Evolutionary conservation across 2,797 vertebrate species (phyloP).

Genomic region (Glossophaga mutica): DNA sequence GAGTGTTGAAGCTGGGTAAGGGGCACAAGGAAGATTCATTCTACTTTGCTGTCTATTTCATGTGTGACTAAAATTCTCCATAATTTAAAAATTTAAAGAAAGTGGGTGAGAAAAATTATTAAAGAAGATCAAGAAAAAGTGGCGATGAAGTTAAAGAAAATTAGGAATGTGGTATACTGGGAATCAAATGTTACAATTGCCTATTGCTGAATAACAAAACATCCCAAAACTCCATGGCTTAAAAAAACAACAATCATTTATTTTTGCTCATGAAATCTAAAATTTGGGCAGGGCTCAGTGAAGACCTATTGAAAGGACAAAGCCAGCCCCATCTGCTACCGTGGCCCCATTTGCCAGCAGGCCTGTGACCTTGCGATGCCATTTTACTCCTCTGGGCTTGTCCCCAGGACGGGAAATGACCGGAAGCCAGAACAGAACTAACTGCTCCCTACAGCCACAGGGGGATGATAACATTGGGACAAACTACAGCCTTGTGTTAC

Average conservation of each 20-base stretch:
- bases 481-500: too few relatives aligned
- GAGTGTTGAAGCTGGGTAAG: not conserved
- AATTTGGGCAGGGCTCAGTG: not conserved
- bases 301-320: not conserved
- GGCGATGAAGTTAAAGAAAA: not conserved
- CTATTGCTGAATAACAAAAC: not conserved
- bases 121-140: not conserved
- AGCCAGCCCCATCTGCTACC: too few relatives aligned
- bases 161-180: not conserved
- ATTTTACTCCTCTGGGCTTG: too few relatives aligned
- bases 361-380: too few relatives aligned
- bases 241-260: not conserved
- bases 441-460: too few relatives aligned
- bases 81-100: not conserved
- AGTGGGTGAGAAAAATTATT: not conserved
- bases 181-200: not conserved
- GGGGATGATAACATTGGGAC: too few relatives aligned
- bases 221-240: not conserved
- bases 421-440: too few relatives aligned
- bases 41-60: not conserved
- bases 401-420: too few relatives aligned
- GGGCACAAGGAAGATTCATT: not conserved
- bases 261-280: not conserved
- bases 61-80: not conserved
- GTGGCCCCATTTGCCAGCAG: too few relatives aligned